Evolutionary conservation across 2,888 invertebrate species (phyloP).

Genomic region (Hydraecia micacea): DNA sequence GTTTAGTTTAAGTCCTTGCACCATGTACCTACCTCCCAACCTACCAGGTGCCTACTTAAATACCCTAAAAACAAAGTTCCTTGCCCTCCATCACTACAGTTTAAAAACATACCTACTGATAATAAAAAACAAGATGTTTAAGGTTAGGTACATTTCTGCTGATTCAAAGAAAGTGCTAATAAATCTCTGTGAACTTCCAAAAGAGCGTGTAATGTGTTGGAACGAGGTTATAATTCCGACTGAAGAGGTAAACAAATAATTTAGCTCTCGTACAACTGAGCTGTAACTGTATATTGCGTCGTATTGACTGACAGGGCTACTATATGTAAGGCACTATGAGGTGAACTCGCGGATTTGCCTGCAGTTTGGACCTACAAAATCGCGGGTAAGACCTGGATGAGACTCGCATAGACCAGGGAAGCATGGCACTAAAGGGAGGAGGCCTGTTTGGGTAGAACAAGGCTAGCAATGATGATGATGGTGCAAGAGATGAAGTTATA

Average conservation of each 20-base stretch:
- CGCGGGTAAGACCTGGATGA: background rate
- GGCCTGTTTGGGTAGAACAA: background rate
- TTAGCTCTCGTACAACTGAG: constrained; percentile 43
- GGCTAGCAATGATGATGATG: background rate
- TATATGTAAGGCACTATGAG: background rate
- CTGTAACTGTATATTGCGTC: constrained; percentile 20
- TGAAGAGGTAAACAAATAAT: constrained; percentile 63
- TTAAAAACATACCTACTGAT: background rate
- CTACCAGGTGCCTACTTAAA: background rate
- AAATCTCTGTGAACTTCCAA: constrained; percentile 50
- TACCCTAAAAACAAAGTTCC: constrained; percentile 16
- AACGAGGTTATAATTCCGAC: constrained; percentile 49
- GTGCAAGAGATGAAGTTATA: background rate
- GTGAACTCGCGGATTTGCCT: constrained; percentile 4
- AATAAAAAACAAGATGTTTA: constrained; percentile 17
- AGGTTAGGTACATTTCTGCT: constrained; percentile 19
- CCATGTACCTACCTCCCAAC: background rate
- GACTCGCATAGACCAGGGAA: background rate
- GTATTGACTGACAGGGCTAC: constrained; percentile 4
- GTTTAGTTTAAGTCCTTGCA: constrained; percentile 9
- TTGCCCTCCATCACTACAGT: constrained; percentile 2
- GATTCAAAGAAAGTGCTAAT: constrained; percentile 50
- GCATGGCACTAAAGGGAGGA: background rate
- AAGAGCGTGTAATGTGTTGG: constrained; percentile 43
- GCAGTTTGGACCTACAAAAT: background rate